Percentiles rank a stretch among this genome's conserved stretches.
phyloP scores from a whole-genome alignment of 2,797 vertebrate genomes.

The Sebastes minor region DNA sequence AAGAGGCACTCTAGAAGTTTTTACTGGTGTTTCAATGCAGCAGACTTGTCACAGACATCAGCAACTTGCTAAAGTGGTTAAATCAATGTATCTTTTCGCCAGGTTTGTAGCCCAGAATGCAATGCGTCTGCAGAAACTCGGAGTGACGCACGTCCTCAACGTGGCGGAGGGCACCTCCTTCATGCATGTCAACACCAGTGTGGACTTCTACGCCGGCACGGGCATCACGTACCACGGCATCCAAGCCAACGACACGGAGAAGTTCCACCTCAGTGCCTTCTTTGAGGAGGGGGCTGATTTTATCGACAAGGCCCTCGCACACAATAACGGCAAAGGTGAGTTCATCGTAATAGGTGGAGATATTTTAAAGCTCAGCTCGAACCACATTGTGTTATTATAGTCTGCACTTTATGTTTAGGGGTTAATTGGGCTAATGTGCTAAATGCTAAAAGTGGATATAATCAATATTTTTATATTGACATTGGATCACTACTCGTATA shows the following conservation, averaged over 20 bases:
- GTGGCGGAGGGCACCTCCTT: constrained; percentile 96
- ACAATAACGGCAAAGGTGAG: constrained; percentile 92
- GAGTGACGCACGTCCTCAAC: constrained; percentile 95
- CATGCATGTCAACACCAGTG: constrained; percentile 97
- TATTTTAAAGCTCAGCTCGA: neutral
- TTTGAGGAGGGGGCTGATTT: constrained; percentile 96
- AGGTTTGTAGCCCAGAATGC: constrained; percentile 96
- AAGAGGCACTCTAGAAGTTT: neutral
- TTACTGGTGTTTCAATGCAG: neutral
- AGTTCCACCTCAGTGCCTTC: constrained; percentile 94
- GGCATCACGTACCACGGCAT: constrained; percentile 95
- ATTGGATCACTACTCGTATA: neutral
- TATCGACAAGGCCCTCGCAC: constrained; percentile 93
- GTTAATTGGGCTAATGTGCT: neutral
- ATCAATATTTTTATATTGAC: neutral
- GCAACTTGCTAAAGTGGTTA: neutral
- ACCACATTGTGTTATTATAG: neutral
- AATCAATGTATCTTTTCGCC: neutral
- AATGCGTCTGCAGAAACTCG: constrained; percentile 89
- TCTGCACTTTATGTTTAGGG: neutral
- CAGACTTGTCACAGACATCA: neutral
- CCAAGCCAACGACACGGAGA: constrained; percentile 92
- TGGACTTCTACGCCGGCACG: constrained; percentile 92
- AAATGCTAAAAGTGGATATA: neutral
- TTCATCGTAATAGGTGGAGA: neutral